phyloP scores from a whole-genome alignment of 2,113 vertebrate species.

The Microtus montanus region DNA sequence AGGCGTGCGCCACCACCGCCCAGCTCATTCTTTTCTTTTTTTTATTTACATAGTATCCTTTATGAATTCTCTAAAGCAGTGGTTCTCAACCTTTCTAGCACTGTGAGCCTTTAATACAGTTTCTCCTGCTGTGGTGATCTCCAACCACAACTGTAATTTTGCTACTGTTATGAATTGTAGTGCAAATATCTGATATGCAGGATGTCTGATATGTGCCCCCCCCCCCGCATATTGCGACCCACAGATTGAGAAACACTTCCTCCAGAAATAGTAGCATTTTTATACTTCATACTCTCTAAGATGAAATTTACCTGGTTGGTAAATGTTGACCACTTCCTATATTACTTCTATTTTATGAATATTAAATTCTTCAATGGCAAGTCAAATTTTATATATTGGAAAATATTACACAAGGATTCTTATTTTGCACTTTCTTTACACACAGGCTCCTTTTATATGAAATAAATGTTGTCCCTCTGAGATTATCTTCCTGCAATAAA shows the following conservation, averaged over 20 bases:
- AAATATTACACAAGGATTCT: background rate
- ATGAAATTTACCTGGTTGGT: background rate
- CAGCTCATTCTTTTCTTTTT: too few relatives aligned
- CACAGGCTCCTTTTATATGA: conserved; percentile 4
- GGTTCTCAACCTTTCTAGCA: background rate
- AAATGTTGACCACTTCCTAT: background rate
- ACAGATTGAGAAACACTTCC: background rate
- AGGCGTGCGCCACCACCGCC: too few relatives aligned
- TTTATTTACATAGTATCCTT: background rate
- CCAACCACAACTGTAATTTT: background rate
- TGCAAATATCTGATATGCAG: background rate
- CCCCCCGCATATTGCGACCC: background rate
- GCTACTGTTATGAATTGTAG: background rate
- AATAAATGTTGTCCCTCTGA: background rate
- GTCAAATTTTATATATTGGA: background rate
- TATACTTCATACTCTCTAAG: background rate
- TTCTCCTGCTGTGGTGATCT: background rate
- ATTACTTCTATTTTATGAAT: background rate
- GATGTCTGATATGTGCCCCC: background rate
- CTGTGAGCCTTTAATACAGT: background rate
- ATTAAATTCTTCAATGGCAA: background rate
- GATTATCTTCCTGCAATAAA: background rate
- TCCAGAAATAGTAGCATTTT: background rate
- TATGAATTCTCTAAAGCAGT: background rate
- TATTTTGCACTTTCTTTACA: background rate